Percentiles rank a stretch among this genome's conserved stretches.
These are phyloP conservation scores for Drosophila orosa DNA, from an alignment of 1,140 invertebrate genomes.

Conservation along the genomic window DNA sequence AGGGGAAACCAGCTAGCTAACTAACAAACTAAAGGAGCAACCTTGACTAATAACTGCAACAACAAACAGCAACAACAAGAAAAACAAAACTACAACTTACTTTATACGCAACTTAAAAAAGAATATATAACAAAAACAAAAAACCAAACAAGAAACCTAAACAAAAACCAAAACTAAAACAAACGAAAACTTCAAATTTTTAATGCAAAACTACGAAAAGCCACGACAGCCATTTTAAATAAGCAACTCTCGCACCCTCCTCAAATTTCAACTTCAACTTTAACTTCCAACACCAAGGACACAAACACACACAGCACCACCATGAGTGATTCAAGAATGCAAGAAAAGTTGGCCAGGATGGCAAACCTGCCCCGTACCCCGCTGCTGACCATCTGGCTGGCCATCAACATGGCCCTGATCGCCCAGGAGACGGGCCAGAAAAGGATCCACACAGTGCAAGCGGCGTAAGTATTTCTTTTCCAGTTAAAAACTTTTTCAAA, in stretches of 20 bases:
- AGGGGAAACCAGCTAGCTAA: conserved; percentile 36
- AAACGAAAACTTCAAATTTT: conserved; percentile 54
- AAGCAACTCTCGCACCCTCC: conserved; percentile 58
- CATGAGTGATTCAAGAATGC: conserved; percentile 80
- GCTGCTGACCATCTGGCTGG: conserved; percentile 83
- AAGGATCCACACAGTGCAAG: conserved; percentile 75
- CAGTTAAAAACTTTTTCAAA: neutral
- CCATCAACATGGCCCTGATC: conserved; percentile 80
- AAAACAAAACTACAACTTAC: conserved; percentile 67
- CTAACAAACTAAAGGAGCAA: conserved; percentile 43
- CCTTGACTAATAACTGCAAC: conserved; percentile 61
- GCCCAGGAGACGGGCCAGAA: conserved; percentile 77
- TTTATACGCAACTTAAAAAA: conserved; percentile 61
- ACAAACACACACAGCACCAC: conserved; percentile 52
- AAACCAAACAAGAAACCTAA: conserved; percentile 21
- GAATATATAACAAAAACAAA: conserved; percentile 11
- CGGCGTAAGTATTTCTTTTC: conserved; percentile 71
- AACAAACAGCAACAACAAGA: conserved; percentile 31
- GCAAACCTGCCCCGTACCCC: conserved; percentile 70
- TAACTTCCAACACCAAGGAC: conserved; percentile 40
- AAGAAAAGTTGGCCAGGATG: conserved; percentile 67
- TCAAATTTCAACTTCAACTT: conserved; percentile 27
- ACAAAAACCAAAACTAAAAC: conserved; percentile 40
- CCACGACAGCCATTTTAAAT: conserved; percentile 57
- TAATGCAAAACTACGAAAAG: conserved; percentile 61